Conservation (phyloP, 2,888 invertebrate species). For the Marasmarcha lunaedactyla region DNA sequence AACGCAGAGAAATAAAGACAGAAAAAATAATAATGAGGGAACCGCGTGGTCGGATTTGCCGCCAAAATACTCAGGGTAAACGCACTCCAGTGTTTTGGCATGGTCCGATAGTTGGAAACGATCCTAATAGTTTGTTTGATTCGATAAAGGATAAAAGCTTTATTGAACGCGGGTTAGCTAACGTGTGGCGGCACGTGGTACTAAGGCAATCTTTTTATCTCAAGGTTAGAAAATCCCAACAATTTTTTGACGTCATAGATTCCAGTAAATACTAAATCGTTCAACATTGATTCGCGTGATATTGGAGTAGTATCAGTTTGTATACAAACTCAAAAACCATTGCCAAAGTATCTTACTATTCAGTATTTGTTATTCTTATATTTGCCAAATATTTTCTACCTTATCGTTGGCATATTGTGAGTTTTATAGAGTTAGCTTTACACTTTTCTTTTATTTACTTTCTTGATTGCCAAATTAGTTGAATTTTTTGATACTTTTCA, state of each 20-base stretch:
- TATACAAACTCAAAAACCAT: conserved; percentile 20
- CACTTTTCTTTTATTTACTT: conserved; percentile 28
- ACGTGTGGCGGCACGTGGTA: background rate
- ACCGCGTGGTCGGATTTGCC: conserved; percentile 48
- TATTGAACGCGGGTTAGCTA: conserved; percentile 17
- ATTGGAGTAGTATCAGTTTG: conserved; percentile 22
- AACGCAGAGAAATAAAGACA: conserved; percentile 43
- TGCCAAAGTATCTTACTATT: conserved; percentile 55
- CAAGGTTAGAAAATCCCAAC: conserved; percentile 1
- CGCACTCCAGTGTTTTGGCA: conserved; percentile 66
- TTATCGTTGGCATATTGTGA: conserved; percentile 40
- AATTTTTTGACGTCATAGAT: background rate
- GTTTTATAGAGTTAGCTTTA: conserved; percentile 43
- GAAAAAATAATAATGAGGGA: conserved; percentile 62
- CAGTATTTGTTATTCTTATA: conserved; percentile 50
- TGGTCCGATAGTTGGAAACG: conserved; percentile 44
- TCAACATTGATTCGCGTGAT: conserved; percentile 21
- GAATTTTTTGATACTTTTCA: too few relatives aligned
- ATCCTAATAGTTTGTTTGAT: conserved; percentile 60
- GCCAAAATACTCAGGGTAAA: conserved; percentile 63
- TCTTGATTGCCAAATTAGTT: too few relatives aligned
- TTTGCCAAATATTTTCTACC: conserved; percentile 58
- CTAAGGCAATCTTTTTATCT: background rate
- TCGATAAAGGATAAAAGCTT: conserved; percentile 42
- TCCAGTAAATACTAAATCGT: background rate